Evolutionary conservation across 37 sponge, comb jelly and placozoan genomes (phyloP), one percentile per base, ranked within the genome.

Genomic region (Lycopodina hypogea): DNA sequence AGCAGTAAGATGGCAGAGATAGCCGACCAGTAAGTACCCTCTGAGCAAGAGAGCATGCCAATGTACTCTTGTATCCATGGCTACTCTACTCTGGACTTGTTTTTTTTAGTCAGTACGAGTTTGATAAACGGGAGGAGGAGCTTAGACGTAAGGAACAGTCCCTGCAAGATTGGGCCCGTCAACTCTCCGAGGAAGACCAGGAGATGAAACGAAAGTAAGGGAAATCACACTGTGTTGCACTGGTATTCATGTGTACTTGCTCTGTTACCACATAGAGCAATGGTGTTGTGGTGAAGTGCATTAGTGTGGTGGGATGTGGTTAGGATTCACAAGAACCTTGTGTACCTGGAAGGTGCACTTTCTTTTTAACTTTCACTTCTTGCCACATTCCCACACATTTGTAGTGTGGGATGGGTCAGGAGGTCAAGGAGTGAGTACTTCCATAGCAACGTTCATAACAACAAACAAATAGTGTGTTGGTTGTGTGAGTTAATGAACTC

Each of bases 1-100:
- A 76, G 76, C 45, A 42, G 33, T 41, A 59, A 59, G 62, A 60
- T 76, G 76, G 42, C 61, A 0, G 62, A 76, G n/a, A 22, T 76
- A 42, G 62, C 40, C 4, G 62, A 60, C 42, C 52, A 42, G 76
- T 76, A 76, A 61, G 62, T 74, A 30, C 2, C 36, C 40, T 37
- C 36, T 0, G 50, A 9, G 24, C 68, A 26, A 42, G 66, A n/a
- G n/a, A 17, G 28, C 12, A 12, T 59, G 60, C 12, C 4, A 17
- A 17, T 26, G 28, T 59, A 12, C 9, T 4, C 9, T 4, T 45
- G 48, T 45, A 59, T 23, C 28, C 12, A 59, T 59, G 60, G 18
- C 6, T 3, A 67, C 29, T 24, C 37, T 19, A 6, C 3, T 30
- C 8, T 67, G 34, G 29, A 19, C 2, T 3, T 67, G 19, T 2